These are phyloP conservation scores for Drosophila trichaetosa DNA, from an alignment of 2,888 invertebrate species.

Conservation along the genomic window DNA sequence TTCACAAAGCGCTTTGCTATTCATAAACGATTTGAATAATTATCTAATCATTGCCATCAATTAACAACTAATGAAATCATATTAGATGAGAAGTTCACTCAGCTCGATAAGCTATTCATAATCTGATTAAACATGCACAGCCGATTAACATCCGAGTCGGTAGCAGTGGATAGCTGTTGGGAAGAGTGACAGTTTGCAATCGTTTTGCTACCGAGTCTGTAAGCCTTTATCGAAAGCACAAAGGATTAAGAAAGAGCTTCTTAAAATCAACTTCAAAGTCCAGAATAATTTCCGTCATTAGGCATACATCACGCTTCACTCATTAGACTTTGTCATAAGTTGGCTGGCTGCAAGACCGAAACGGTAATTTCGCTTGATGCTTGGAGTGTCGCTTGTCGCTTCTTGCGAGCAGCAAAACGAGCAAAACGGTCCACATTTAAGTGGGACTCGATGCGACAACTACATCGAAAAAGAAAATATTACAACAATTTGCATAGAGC, in stretches of 20 bases:
- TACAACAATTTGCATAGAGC: slow-evolving; percentile 75
- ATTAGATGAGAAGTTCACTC: not conserved
- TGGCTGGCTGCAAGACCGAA: slow-evolving; percentile 24
- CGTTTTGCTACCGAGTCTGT: slow-evolving; percentile 1
- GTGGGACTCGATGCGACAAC: slow-evolving; percentile 37
- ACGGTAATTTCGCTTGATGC: slow-evolving; percentile 67
- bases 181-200: slow-evolving; percentile 4
- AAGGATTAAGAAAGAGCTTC: not conserved
- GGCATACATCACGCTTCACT: slow-evolving; percentile 57
- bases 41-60: not conserved
- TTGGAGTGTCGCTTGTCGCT: slow-evolving; percentile 70
- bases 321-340: slow-evolving; percentile 47
- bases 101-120: not conserved
- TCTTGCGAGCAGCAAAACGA: slow-evolving; percentile 49
- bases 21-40: not conserved
- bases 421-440: slow-evolving; percentile 76
- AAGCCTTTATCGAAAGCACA: slow-evolving; percentile 8
- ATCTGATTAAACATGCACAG: slow-evolving; percentile 9
- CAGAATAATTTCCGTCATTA: slow-evolving; percentile 57
- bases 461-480: slow-evolving; percentile 57
- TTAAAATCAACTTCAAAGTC: slow-evolving; percentile 14
- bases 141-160: not conserved
- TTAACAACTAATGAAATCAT: not conserved
- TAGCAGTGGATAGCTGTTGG: not conserved
- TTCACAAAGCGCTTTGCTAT: too few relatives aligned